Evolutionary conservation across 1,140 invertebrate species (phyloP), one percentile per base, ranked within the genome.

Genomic region (Halyomorpha halys): DNA sequence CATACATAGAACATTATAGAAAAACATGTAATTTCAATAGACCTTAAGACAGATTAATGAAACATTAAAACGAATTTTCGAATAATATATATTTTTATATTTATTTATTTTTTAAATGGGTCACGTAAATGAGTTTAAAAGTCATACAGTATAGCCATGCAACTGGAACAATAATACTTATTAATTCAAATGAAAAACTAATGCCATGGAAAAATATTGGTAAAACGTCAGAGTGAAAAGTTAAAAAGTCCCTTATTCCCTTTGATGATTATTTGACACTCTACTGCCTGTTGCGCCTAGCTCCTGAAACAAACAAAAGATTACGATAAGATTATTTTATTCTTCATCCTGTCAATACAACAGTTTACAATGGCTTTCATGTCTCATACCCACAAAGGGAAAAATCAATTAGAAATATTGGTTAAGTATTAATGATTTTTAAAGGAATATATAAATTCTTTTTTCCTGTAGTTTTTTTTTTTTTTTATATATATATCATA

Each of bases 211-310:
- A 60, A 60, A 60, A 34, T 39, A 44, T 39, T 34, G 25, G 18
- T 56, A 60, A 39, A 39, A 60, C 16, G 25, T 60, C n/a, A 60
- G 59, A 60, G 21, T 21, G 25, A 25, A 30, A 60, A 44, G 21
- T 60, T 44, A n/a, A 30, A 44, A 25, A 39, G 30, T 60, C 44
- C 16, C n/a, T 30, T 44, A 18, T 39, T 18, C 44, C 44, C n/a
- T 60, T 39, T n/a, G 39, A 14, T 44, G 39, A 14, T 19, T 18
- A 27, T 44, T 19, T 19, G 39, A n/a, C 59, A 39, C 34, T 39
- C 30, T 66, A 66, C 65, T 66, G 65, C 51, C 65, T 61, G 65
- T 66, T 66, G 39, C 65, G 60, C 56, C 65, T 62, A 39, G 51
- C 59, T 16, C 65, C 65, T 66, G 59, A 39, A 65, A 64, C n/a